These are phyloP conservation scores for Drosophila triauraria DNA, from an alignment of 1,140 invertebrate genomes.

Conservation along the genomic window DNA sequence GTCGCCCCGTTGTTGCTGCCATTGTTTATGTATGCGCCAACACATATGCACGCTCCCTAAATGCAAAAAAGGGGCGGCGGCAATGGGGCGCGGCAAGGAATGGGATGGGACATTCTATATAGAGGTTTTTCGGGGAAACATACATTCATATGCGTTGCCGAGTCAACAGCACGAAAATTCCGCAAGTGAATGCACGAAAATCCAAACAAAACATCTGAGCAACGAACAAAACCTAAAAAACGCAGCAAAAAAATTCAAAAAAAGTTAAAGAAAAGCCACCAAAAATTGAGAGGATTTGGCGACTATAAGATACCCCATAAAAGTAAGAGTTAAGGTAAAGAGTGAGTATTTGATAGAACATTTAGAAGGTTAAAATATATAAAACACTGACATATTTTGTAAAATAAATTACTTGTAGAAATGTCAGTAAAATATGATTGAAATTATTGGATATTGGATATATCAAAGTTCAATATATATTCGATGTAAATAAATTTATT, in stretches of 20 bases:
- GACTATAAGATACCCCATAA: slow-evolving; percentile 17
- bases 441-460: no score
- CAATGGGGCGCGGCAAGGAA: background rate
- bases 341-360: background rate
- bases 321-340: background rate
- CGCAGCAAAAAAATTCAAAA: background rate
- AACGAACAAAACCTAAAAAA: slow-evolving; percentile 38
- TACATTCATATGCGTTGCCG: slow-evolving; percentile 80
- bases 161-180: slow-evolving; percentile 81
- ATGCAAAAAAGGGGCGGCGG: slow-evolving; percentile 21
- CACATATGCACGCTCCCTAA: slow-evolving; percentile 69
- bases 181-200: slow-evolving; percentile 81
- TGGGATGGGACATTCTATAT: slow-evolving; percentile 42
- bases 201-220: slow-evolving; percentile 71
- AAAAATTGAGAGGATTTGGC: background rate
- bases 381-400: no score
- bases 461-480: no score
- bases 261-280: slow-evolving; percentile 17
- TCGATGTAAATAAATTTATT: background rate
- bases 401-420: no score
- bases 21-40: slow-evolving; percentile 82
- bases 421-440: no score
- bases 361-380: no score
- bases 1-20: slow-evolving; percentile 57
- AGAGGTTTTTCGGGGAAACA: slow-evolving; percentile 38